phyloP scores from a whole-genome alignment of 1,140 invertebrate genomes.

The Acromyrmex echinatior region DNA sequence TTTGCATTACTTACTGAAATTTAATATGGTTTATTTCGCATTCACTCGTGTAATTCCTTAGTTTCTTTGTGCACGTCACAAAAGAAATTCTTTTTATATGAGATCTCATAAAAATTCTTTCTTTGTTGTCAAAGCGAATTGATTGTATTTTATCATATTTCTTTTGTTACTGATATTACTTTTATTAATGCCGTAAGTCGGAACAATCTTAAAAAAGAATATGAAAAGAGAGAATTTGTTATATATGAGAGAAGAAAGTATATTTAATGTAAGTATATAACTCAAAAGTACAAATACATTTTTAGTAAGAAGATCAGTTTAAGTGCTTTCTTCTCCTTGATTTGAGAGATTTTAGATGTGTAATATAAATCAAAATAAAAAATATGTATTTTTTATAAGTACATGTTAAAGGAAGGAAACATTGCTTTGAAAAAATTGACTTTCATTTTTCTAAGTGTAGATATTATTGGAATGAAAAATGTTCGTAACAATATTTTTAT shows the following conservation, averaged over 20 bases:
- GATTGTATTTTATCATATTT: not conserved
- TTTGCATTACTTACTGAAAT: constrained; percentile 26
- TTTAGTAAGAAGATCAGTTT: not conserved
- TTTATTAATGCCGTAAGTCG: not conserved
- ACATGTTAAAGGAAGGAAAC: no score
- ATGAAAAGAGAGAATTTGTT: not conserved
- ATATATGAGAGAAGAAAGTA: not conserved
- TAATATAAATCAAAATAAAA: no score
- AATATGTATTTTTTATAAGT: no score
- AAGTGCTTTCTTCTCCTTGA: no score
- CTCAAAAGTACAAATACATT: not conserved
- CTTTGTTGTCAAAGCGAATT: not conserved
- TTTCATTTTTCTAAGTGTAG: no score
- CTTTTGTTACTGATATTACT: not conserved
- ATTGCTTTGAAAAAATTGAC: no score
- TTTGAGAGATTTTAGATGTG: no score
- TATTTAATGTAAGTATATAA: not conserved
- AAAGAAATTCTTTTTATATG: not conserved
- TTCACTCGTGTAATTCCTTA: not conserved
- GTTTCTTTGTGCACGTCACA: not conserved
- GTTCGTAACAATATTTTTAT: no score
- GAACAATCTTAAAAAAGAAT: not conserved
- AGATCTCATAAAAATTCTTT: not conserved
- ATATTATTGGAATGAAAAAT: no score
- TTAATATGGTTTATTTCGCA: not conserved